Evolutionary conservation across 1,140 invertebrate genomes (phyloP).

Genomic region (Plodia interpunctella): DNA sequence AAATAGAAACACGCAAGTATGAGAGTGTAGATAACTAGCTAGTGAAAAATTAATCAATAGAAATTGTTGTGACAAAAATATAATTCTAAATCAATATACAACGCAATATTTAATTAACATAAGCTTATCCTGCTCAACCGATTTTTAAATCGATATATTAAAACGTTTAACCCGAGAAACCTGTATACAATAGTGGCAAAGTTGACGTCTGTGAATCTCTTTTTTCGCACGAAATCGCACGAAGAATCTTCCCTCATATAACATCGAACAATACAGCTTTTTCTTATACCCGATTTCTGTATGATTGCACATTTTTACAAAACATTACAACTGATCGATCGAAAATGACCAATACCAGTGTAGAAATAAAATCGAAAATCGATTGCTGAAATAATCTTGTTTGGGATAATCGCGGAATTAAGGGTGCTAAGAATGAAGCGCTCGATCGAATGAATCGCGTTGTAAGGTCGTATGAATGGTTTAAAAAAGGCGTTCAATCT

Average conservation of each 20-base stretch:
- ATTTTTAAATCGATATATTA: constrained; percentile 45
- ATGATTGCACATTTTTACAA: constrained; percentile 62
- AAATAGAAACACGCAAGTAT: too few species aligned
- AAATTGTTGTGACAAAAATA: not conserved
- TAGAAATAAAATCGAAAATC: not conserved
- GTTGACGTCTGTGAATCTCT: constrained; percentile 23
- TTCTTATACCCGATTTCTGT: constrained; percentile 52
- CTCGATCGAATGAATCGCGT: not conserved
- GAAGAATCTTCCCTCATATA: constrained; percentile 47
- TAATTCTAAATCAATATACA: not conserved
- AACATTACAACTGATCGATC: constrained; percentile 35
- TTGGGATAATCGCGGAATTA: not conserved
- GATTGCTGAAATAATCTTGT: not conserved
- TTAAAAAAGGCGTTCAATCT: constrained; percentile 32
- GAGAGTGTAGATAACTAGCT: too few species aligned
- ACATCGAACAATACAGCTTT: constrained; percentile 49
- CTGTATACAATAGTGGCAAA: constrained; percentile 18
- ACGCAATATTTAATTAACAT: not conserved
- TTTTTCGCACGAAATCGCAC: constrained; percentile 48
- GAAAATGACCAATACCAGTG: not conserved
- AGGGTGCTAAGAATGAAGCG: not conserved
- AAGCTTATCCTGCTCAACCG: constrained; percentile 12
- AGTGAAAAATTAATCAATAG: too few species aligned
- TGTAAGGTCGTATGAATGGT: constrained; percentile 31
- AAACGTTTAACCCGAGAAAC: constrained; percentile 30